Evolutionary conservation across 2,888 invertebrate genomes (phyloP).

Genomic region (Drosophila basisetae): DNA sequence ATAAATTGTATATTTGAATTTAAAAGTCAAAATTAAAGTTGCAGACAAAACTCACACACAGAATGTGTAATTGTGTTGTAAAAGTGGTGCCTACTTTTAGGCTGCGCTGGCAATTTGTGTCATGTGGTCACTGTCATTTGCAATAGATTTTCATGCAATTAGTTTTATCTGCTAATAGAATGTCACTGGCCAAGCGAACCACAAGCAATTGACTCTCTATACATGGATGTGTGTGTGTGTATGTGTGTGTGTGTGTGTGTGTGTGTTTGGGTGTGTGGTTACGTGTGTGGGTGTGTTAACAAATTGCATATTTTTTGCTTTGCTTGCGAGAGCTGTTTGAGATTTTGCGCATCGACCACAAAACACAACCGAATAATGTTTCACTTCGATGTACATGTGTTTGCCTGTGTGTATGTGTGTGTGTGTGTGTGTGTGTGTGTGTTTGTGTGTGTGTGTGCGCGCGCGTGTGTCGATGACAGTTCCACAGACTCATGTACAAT

Average conservation of each 20-base stretch:
- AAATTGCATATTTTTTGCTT: slow-evolving; percentile 57
- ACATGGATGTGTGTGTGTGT: slow-evolving; percentile 11
- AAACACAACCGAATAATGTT: slow-evolving; percentile 15
- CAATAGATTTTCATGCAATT: slow-evolving; percentile 66
- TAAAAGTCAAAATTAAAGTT: slow-evolving; percentile 28
- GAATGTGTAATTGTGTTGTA: slow-evolving; percentile 5
- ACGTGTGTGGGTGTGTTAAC: slow-evolving; percentile 10
- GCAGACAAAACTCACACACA: neutral
- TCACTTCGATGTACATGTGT: slow-evolving; percentile 17
- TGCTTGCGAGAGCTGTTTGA: slow-evolving; percentile 43
- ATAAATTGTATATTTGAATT: slow-evolving; percentile 10
- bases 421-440: slow-evolving; percentile 7
- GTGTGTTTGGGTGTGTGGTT: slow-evolving; percentile 8
- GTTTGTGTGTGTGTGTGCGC: neutral
- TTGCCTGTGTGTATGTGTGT: neutral
- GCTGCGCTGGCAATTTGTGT: slow-evolving; percentile 41
- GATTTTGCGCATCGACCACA: slow-evolving; percentile 58
- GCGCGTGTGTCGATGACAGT: slow-evolving; percentile 28
- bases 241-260: slow-evolving; percentile 4
- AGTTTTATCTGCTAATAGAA: slow-evolving; percentile 66
- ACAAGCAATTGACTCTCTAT: slow-evolving; percentile 54
- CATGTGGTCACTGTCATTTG: slow-evolving; percentile 54
- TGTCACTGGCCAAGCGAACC: slow-evolving; percentile 57
- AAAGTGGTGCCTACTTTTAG: slow-evolving; percentile 56
- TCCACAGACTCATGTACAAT: slow-evolving; percentile 48